Conservation (phyloP, 2,797 vertebrate species). For the Molossus alvarezi region DNA sequence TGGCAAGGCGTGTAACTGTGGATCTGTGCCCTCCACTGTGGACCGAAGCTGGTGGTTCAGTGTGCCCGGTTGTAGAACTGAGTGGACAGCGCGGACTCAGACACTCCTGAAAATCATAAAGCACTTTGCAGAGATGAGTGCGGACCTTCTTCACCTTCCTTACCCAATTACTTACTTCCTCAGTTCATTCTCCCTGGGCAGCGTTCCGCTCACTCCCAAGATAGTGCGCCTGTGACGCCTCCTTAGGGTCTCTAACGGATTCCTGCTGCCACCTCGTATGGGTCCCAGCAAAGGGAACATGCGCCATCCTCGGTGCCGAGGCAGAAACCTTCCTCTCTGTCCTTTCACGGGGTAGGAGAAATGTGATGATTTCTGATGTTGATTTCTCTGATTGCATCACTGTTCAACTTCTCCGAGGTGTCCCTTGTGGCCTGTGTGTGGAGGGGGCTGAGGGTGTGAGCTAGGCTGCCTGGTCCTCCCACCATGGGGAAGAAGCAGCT, state of each 20-base stretch:
- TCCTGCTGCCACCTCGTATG: background rate
- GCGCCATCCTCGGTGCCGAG: fast-evolving
- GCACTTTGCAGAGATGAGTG: fast-evolving
- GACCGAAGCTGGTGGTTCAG: background rate
- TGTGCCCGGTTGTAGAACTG: background rate
- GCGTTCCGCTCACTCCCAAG: background rate
- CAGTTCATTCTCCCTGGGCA: background rate
- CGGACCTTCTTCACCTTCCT: background rate
- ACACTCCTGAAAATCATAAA: background rate
- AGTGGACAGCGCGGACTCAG: background rate
- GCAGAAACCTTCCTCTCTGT: background rate
- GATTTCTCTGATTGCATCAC: background rate
- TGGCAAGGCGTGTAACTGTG: too few species aligned
- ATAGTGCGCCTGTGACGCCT: background rate
- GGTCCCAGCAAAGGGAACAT: background rate
- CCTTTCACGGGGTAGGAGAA: background rate
- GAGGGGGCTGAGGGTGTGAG: background rate
- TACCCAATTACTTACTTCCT: background rate
- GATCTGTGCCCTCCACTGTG: background rate
- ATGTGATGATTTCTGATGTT: background rate
- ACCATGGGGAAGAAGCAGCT: background rate
- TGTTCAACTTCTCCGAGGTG: background rate
- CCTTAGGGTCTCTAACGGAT: background rate
- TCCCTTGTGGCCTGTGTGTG: background rate
- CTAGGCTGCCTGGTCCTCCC: background rate